phyloP scores from a whole-genome alignment of 2,797 vertebrate species.

The Xyrichtys novacula region DNA sequence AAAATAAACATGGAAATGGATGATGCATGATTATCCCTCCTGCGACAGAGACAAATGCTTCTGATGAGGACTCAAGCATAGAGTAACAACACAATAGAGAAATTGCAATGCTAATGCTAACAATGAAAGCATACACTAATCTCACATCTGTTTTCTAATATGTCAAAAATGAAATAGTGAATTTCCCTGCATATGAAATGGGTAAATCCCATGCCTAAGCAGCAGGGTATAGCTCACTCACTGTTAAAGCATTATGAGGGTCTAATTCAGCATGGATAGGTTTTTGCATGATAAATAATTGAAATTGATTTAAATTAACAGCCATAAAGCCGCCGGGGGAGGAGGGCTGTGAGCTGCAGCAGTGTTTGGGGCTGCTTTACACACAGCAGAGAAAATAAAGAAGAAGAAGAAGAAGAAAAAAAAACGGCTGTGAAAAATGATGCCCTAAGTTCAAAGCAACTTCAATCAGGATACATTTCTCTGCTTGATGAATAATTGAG shows the following conservation, averaged over 20 bases:
- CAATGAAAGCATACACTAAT: slow-evolving; percentile 31
- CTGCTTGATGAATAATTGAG: slow-evolving; percentile 88
- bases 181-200: slow-evolving; percentile 44
- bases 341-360: slow-evolving; percentile 40
- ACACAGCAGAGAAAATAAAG: slow-evolving; percentile 49
- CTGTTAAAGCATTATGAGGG: slow-evolving; percentile 77
- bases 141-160: slow-evolving; percentile 40
- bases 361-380: slow-evolving; percentile 65
- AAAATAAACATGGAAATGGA: too few species aligned
- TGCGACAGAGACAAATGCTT: slow-evolving; percentile 54
- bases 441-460: slow-evolving; percentile 87
- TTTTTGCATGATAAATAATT: slow-evolving; percentile 81
- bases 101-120: slow-evolving; percentile 13
- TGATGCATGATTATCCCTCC: too few species aligned
- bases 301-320: slow-evolving; percentile 80
- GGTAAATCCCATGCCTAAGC: slow-evolving; percentile 50
- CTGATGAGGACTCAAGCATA: slow-evolving; percentile 11
- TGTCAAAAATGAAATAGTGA: slow-evolving; percentile 36
- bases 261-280: slow-evolving; percentile 78
- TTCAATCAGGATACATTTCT: slow-evolving; percentile 88
- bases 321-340: slow-evolving; percentile 51
- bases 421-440: slow-evolving; percentile 81
- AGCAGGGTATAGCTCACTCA: slow-evolving; percentile 50
- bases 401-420: background rate
- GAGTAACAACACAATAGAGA: slow-evolving; percentile 11